Conservation (phyloP, 2,113 vertebrate species). For the Heterochromis multidens region DNA sequence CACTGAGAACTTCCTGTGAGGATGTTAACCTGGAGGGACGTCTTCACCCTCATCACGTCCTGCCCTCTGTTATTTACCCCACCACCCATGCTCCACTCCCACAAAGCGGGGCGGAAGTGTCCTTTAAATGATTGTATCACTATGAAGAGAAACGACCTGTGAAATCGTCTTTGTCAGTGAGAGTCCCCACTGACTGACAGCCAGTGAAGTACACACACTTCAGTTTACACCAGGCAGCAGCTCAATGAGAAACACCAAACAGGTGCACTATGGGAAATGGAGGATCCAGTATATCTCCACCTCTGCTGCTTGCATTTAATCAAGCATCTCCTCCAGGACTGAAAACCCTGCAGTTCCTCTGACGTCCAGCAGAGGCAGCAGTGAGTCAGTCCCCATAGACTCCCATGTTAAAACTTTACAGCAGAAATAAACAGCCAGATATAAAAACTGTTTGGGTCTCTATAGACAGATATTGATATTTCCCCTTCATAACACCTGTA, state of each 20-base stretch:
- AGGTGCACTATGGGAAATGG: background rate
- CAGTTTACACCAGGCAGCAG: background rate
- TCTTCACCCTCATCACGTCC: background rate
- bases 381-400: background rate
- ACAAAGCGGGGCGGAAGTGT: background rate
- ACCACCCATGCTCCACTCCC: no score
- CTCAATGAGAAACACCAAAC: background rate
- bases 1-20: background rate
- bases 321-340: background rate
- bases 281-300: background rate
- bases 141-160: conserved; percentile 18
- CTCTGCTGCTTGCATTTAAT: background rate
- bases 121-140: conserved; percentile 18
- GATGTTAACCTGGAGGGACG: background rate
- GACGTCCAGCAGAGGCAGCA: background rate
- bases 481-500: background rate
- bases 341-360: background rate
- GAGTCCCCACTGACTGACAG: background rate
- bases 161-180: conserved; percentile 27
- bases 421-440: background rate
- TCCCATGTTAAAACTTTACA: background rate
- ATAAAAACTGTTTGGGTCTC: background rate
- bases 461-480: background rate
- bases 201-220: conserved; percentile 15
- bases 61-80: background rate